Base-by-base conservation (phyloP, 2,797 vertebrate species). In the Peromyscus melanophrys region DNA sequence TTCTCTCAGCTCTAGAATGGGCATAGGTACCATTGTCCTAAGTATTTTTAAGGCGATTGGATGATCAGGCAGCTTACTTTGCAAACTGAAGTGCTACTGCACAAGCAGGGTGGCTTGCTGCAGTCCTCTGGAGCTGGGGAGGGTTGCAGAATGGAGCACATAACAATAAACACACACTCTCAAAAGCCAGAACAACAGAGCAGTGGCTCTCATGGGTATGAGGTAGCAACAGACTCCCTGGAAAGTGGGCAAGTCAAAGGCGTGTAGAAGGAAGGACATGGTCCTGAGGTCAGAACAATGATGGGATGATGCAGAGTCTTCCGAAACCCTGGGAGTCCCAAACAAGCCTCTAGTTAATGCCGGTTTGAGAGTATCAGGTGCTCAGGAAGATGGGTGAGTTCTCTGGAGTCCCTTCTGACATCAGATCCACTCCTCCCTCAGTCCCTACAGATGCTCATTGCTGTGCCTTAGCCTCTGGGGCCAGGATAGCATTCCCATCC, bases 1-100 rank as follows among this genome's bases (percentile, higher is more conserved):
- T 95, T 95, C 93, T 81, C 84, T 95, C 16, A 85, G 11, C 84
- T 94, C 71, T 88, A 84, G 84, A 82, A 73, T 96, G 84, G 71
- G 31, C n/a, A 21, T 43, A 67, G 43, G 57, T 77, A 67, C 71
- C 65, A 67, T 52, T 73, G 52, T 77, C 65, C 43, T 27, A 43
- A 27, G 6, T 43, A 10, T 43, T 82, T 85, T 23, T n/a, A 73
- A 46, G 1, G n/a, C 59, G 86, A 92, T 40, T 89, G 87, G 59
- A 37, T n/a, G 76, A 37, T 12, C 21, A 61, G 76, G 40, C 27
- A 52, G 63, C 34, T 89, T n/a, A 4, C 37, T 61, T 40, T 43
- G 0, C 59, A 81, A 81, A 29, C 63, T 14, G 34, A 49, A 73
- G 46, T 37, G 65, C 92, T 84, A 49, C 17, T 65, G 31, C 23